Base-by-base conservation (phyloP, 2,888 invertebrate genomes). In the Thecocarcelia acutangulata region DNA sequence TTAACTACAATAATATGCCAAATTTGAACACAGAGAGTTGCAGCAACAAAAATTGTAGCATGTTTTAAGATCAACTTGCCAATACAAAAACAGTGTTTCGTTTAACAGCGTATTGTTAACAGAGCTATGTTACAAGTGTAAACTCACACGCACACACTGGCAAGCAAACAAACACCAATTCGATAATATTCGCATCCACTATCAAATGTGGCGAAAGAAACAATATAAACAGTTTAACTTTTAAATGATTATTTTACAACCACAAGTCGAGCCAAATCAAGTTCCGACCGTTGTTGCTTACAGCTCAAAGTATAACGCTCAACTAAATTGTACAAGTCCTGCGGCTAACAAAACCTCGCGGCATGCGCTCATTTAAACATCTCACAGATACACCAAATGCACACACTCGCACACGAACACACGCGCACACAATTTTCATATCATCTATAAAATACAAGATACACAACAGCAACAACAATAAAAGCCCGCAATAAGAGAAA, bases 331-430 rank as follows among this genome's bases (percentile, higher is more conserved):
- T 74, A 61, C 84, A 86, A 85, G 85, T 88, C 89, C 88, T 89
- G 87, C 88, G 89, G 90, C 89, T 85, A 83, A 85, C 86, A 78
- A 82, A 75, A 86, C 88, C 90, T 89, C 86, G 86, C 87, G 88
- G 90, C 90, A 77, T 76, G 81, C 78, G 75, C 70, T 79, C 84
- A 75, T 37, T 72, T 63, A 19, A 66, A 76, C 21, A 72, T 58
- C n/a, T n/a, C n/a, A 66, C 73, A 50, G 37, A 64, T 37, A 64
- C 63, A 46, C 56, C 28, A 68, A 54, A 64, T 28, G 33, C 21
- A 54, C 58, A 68, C 63, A 54, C 13, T 15, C 33, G 2, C 19
- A 52, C 64, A 63, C 9, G 28, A 17, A 54, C 59, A 68, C 58
- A 37, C n/a, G 11, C 19, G 5, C 33, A 52, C 64, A 56, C 9